These are phyloP conservation scores for Campoletis sonorensis DNA, from an alignment of 1,140 invertebrate genomes.

Conservation along the genomic window DNA sequence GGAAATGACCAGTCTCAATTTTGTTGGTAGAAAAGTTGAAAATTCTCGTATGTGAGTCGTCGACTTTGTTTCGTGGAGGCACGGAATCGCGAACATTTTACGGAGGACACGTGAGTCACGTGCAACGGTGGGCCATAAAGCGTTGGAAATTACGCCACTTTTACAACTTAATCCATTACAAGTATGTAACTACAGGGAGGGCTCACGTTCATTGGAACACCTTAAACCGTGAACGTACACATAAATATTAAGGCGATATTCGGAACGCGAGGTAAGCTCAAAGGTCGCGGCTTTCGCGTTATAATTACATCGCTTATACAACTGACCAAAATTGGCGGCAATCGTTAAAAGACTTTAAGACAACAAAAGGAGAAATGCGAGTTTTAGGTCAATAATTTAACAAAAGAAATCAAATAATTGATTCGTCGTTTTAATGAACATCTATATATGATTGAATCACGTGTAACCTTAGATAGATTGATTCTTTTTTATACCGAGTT, in stretches of 20 bases:
- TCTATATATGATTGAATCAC: too few species aligned
- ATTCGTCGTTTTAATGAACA: too few species aligned
- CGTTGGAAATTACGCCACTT: neutral
- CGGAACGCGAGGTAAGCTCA: neutral
- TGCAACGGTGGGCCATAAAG: neutral
- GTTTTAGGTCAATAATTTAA: too few species aligned
- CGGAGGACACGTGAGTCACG: neutral
- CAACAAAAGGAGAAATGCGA: too few species aligned
- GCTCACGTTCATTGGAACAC: neutral
- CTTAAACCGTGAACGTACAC: neutral
- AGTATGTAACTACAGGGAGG: neutral
- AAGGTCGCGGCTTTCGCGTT: neutral
- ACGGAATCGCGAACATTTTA: neutral
- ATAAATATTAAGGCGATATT: neutral
- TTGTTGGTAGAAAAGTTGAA: neutral
- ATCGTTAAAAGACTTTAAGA: too few species aligned
- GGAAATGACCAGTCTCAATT: neutral
- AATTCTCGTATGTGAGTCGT: neutral
- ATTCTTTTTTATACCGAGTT: too few species aligned
- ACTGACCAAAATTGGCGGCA: too few species aligned
- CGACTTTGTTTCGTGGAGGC: neutral
- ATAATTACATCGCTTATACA: too few species aligned
- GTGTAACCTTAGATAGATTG: too few species aligned
- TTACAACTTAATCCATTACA: conserved; percentile 8
- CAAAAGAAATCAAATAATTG: too few species aligned